Conservation (phyloP, 2,888 invertebrate species). For the Lepidochrysops patricia region DNA sequence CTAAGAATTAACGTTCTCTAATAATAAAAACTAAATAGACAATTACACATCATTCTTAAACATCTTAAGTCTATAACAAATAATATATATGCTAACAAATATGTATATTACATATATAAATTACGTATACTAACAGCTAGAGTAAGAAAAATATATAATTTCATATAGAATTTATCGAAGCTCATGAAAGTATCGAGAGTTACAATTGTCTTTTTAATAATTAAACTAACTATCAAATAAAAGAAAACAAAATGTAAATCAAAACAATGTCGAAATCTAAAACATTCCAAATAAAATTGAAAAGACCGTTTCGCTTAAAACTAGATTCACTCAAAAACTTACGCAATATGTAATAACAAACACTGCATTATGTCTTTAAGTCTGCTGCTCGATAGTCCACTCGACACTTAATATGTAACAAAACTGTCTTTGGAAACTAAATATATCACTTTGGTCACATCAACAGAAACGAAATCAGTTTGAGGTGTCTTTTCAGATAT, state of each 20-base stretch:
- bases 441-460: conserved; percentile 37
- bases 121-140: conserved; percentile 44
- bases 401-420: conserved; percentile 27
- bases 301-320: conserved; percentile 26
- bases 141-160: conserved; percentile 70
- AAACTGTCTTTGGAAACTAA: conserved; percentile 30
- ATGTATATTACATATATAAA: conserved; percentile 18
- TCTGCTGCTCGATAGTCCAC: conserved; percentile 56
- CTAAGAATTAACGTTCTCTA: background rate
- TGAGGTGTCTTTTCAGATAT: conserved; percentile 16
- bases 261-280: conserved; percentile 24
- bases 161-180: conserved; percentile 62
- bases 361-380: conserved; percentile 61
- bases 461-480: conserved; percentile 17
- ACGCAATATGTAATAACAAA: conserved; percentile 42
- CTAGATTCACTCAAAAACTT: conserved; percentile 52
- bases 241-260: conserved; percentile 29
- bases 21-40: background rate
- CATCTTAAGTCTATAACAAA: conserved; percentile 30
- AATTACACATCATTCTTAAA: conserved; percentile 25
- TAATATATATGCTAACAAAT: conserved; percentile 30
- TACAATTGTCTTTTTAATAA: conserved; percentile 68
- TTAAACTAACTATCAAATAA: conserved; percentile 28
- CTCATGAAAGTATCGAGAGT: conserved; percentile 64
- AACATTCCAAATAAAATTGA: conserved; percentile 41